Conservation (phyloP, 2,113 vertebrate species). For the Eudyptes chrysolophus region DNA sequence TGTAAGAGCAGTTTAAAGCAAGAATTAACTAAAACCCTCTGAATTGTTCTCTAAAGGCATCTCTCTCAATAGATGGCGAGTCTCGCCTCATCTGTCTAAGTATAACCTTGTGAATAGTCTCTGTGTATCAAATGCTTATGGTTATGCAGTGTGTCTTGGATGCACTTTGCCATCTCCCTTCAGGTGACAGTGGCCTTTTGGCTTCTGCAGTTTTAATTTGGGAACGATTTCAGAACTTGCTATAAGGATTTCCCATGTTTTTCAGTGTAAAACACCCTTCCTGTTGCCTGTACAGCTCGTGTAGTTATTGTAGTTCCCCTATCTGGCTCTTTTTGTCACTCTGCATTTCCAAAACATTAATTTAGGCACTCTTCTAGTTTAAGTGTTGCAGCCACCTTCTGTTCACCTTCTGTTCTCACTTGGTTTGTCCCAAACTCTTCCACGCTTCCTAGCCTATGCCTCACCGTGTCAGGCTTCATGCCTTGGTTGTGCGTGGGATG, state of each 20-base stretch:
- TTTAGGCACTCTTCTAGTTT: neutral
- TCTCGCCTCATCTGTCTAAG: neutral
- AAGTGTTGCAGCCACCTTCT: neutral
- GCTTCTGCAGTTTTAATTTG: neutral
- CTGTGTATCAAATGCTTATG: neutral
- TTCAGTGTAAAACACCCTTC: neutral
- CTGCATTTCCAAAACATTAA: neutral
- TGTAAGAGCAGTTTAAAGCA: neutral
- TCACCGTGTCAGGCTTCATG: fast-evolving
- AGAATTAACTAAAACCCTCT: neutral
- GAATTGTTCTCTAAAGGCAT: neutral
- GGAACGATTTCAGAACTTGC: neutral
- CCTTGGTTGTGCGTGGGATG: neutral
- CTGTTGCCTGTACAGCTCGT: neutral
- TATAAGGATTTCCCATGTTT: neutral
- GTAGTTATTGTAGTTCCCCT: neutral
- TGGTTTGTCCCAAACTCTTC: neutral
- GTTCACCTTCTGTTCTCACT: neutral
- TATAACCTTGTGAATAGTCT: neutral
- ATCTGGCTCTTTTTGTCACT: neutral
- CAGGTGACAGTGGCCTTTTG: neutral
- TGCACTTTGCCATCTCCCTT: neutral
- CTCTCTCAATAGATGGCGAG: neutral
- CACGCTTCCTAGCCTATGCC: neutral
- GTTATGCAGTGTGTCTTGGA: neutral